Base-by-base conservation (phyloP, 2,797 vertebrate species). In the Cyclopterus lumpus region DNA sequence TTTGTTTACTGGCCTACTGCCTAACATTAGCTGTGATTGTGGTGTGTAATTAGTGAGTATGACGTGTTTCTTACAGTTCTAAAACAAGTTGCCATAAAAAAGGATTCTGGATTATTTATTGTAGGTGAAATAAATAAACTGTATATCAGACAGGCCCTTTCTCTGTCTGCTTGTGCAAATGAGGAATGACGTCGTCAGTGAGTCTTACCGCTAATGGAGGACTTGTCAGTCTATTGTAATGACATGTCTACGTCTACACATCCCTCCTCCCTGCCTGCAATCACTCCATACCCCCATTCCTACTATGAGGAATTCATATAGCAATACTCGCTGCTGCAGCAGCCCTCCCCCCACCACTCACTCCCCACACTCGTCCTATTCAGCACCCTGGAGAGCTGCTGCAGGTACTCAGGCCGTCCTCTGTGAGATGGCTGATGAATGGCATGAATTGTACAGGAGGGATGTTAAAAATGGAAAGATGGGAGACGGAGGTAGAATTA, bases 371-470 rank as follows among this genome's bases (percentile, higher is more conserved):
- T 84, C 86, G 54, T 90, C 89, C 84, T 79, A 89, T 95, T 94
- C 94, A 95, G 94, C 91, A 94, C 94, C 94, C 93, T 90, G 94
- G 92, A 95, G 94, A 95, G 94, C 90, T 92, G 86, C 91, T 91
- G 92, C 93, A 93, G 93, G 93, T 95, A 94, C 86, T 84, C 74
- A 57, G 86, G 79, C 84, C 65, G 78, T 90, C 89, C 84, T 86
- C 87, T 84, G 76, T 71, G 86, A 93, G 83, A 87, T 83, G 87
- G 83, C 79, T 89, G 90, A 93, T 91, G 90, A 91, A 89, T 86
- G 80, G 85, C 82, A 73, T 46, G 86, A 75, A 87, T 78, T 86
- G 75, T 77, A 88, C 64, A 67, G 86, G 65, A 78, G 81, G 80
- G 68, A 80, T 71, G 71, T 86, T 85, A 82, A 88, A 91, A 86